Evolutionary conservation across 2,797 vertebrate genomes (phyloP).

Genomic region (Gambusia yucatana): DNA sequence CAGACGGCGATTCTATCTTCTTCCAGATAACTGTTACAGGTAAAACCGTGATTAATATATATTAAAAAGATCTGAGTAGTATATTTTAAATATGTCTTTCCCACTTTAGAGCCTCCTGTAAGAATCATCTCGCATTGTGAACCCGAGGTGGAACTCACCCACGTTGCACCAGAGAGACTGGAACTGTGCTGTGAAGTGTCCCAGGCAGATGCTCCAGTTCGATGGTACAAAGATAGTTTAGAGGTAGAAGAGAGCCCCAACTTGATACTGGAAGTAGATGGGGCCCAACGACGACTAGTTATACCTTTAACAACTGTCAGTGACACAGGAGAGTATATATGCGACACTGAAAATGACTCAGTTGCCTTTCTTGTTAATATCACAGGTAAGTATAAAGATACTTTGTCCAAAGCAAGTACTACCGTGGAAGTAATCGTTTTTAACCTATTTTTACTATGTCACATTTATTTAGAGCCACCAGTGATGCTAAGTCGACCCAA

Average conservation of each 20-base stretch:
- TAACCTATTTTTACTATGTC: neutral
- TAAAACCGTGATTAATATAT: conserved; percentile 42
- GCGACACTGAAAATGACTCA: conserved; percentile 89
- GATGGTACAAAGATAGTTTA: conserved; percentile 90
- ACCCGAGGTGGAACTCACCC: conserved; percentile 81
- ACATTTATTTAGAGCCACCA: conserved; percentile 79
- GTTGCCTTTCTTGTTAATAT: conserved; percentile 89
- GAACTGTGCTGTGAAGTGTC: conserved; percentile 91
- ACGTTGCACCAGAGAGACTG: conserved; percentile 75
- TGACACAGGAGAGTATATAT: conserved; percentile 91
- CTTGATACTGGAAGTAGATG: conserved; percentile 83
- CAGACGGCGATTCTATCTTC: conserved; percentile 88
- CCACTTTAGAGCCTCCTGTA: conserved; percentile 82
- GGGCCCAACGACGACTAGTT: conserved; percentile 79
- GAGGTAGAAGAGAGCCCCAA: conserved; percentile 85
- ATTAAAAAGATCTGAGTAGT: neutral
- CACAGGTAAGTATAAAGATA: conserved; percentile 77
- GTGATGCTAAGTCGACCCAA: conserved; percentile 81
- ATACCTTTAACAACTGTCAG: conserved; percentile 80
- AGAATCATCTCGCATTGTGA: conserved; percentile 83
- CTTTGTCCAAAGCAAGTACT: neutral
- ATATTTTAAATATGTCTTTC: neutral
- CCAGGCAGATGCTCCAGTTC: conserved; percentile 67
- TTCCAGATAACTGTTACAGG: conserved; percentile 89
- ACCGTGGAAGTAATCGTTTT: neutral